Conservation (phyloP, 2,888 invertebrate species). For the Calliopum simillimum region DNA sequence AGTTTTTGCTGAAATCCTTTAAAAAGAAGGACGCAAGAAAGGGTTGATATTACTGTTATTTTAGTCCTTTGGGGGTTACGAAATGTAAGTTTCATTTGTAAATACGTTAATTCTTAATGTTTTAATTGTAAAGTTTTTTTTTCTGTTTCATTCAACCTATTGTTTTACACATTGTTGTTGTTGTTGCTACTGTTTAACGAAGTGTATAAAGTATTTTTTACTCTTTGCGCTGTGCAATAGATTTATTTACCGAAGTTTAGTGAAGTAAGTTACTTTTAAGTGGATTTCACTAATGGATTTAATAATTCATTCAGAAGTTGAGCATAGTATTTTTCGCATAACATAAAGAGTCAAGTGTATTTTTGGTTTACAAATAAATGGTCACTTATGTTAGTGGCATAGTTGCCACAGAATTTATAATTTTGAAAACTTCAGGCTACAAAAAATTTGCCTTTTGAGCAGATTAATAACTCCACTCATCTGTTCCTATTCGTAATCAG, state of each 20-base stretch:
- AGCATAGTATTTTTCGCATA: too few species aligned
- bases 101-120: conserved; percentile 50
- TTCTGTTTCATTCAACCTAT: conserved; percentile 10
- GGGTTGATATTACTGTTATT: too few species aligned
- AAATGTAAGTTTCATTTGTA: conserved; percentile 17
- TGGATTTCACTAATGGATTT: conserved; percentile 65
- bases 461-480: too few species aligned
- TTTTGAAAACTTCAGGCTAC: too few species aligned
- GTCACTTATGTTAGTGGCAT: too few species aligned
- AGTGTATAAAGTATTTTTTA: conserved; percentile 59
- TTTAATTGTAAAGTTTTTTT: conserved; percentile 61
- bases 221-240: conserved; percentile 1
- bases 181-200: conserved; percentile 52
- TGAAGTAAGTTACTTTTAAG: conserved; percentile 54
- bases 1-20: conserved; percentile 10
- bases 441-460: too few species aligned
- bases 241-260: conserved; percentile 16
- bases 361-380: too few species aligned
- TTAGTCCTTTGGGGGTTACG: background rate
- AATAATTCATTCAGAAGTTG: conserved; percentile 59
- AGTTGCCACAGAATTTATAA: too few species aligned
- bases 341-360: too few species aligned
- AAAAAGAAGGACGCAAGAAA: too few species aligned
- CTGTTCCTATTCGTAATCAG: too few species aligned
- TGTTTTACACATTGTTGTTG: conserved; percentile 25